These are phyloP conservation scores for Willowsia nigromaculata DNA, from an alignment of 2,888 invertebrate species.

Conservation along the genomic window DNA sequence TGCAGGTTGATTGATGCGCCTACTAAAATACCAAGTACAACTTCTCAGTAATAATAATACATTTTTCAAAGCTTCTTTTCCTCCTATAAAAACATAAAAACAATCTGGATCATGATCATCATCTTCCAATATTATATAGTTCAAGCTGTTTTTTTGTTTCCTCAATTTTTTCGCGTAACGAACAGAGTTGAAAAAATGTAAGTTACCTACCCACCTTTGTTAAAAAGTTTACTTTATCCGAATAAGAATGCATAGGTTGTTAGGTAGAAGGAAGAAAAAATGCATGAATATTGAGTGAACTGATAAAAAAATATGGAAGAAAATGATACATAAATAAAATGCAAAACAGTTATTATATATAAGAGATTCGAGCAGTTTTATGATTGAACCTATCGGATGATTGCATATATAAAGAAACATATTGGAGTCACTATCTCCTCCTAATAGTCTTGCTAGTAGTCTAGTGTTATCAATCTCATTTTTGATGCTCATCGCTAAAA, in stretches of 20 bases:
- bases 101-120: not conserved
- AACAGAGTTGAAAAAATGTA: not conserved
- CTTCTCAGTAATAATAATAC: not conserved
- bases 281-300: not conserved
- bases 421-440: not conserved
- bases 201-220: not conserved
- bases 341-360: not conserved
- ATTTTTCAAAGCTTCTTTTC: not conserved
- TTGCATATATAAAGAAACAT: not conserved
- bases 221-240: not conserved
- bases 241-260: not conserved
- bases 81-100: not conserved
- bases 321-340: not conserved
- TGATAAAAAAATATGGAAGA: not conserved
- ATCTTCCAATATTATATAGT: not conserved
- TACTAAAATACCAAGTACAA: slow-evolving; percentile 1
- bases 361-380: not conserved
- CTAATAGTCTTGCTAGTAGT: slow-evolving; percentile 8
- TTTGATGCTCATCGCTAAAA: slow-evolving; percentile 24
- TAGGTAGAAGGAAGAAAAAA: not conserved
- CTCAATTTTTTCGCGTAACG: not conserved
- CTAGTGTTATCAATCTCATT: slow-evolving; percentile 36
- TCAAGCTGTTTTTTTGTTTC: not conserved
- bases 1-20: slow-evolving; percentile 30
- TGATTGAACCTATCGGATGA: not conserved